Percentiles rank a stretch among this genome's conserved stretches.
Conservation (phyloP, 2,113 vertebrate genomes). For the Rhea americana region DNA sequence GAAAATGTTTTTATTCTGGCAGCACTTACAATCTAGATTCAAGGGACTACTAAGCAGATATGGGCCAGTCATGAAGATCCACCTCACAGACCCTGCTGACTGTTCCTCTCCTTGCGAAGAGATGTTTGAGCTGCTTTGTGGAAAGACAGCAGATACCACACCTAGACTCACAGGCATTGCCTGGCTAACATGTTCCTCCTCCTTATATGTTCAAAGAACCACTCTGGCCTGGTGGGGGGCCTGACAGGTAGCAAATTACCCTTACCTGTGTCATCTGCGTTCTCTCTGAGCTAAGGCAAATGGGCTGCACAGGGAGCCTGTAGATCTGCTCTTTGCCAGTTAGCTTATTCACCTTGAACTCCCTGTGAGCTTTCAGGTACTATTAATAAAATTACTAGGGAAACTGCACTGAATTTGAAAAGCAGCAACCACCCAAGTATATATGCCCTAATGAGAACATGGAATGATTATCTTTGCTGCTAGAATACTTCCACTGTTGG, state of each 20-base stretch:
- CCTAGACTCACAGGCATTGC: fast-evolving
- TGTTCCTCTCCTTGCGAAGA: not conserved
- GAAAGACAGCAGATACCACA: fast-evolving
- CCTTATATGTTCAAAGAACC: not conserved
- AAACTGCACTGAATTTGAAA: not conserved
- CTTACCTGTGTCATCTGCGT: not conserved
- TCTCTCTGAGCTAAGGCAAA: not conserved
- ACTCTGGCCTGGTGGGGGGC: not conserved
- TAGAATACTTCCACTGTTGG: not conserved
- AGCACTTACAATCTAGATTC: not conserved
- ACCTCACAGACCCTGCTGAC: not conserved
- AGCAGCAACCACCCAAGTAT: constrained; percentile 4
- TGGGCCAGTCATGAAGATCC: not conserved
- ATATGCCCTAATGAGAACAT: not conserved
- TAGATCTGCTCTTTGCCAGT: not conserved
- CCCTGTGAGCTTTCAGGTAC: not conserved
- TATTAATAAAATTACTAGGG: not conserved
- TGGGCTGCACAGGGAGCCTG: not conserved
- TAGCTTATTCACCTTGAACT: constrained; percentile 20
- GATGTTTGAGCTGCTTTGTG: fast-evolving
- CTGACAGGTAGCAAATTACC: not conserved
- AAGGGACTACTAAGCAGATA: no score
- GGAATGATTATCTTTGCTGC: not conserved
- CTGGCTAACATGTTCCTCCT: not conserved
- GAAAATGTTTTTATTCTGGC: not conserved